phyloP scores from a whole-genome alignment of 2,797 vertebrate species.

The Morus bassanus region DNA sequence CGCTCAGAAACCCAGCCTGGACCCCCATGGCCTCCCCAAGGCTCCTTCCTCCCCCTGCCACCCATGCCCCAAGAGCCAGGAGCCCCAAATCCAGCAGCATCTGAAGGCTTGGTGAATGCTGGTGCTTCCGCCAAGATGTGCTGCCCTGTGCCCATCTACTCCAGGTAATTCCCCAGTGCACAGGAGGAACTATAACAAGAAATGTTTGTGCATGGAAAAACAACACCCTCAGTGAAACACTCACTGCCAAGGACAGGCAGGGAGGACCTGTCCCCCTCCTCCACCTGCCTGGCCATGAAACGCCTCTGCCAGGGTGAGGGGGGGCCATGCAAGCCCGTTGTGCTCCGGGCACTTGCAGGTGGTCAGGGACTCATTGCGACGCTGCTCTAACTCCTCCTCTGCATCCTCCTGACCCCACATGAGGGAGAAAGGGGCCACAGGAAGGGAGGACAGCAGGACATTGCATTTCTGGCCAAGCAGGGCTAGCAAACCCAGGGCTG shows the following conservation, averaged over 20 bases:
- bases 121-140: not conserved
- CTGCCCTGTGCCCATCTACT: not conserved
- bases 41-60: not conserved
- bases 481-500: not conserved
- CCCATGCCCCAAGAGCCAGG: not conserved
- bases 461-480: not conserved
- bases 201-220: not conserved
- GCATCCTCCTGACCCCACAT: not conserved
- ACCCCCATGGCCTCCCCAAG: fast-evolving
- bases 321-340: not conserved
- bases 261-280: not conserved
- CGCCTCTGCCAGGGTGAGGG: not conserved
- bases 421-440: not conserved
- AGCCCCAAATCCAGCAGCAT: not conserved
- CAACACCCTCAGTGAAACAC: not conserved
- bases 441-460: not conserved
- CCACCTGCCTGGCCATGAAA: not conserved
- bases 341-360: fast-evolving
- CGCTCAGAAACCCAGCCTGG: not conserved
- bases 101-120: not conserved
- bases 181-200: not conserved
- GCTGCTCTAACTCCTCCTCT: not conserved
- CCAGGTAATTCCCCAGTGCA: not conserved
- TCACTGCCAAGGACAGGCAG: not conserved
- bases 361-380: not conserved